phyloP scores from a whole-genome alignment of 2,797 vertebrate genomes.

The Sebastes oblongus region DNA sequence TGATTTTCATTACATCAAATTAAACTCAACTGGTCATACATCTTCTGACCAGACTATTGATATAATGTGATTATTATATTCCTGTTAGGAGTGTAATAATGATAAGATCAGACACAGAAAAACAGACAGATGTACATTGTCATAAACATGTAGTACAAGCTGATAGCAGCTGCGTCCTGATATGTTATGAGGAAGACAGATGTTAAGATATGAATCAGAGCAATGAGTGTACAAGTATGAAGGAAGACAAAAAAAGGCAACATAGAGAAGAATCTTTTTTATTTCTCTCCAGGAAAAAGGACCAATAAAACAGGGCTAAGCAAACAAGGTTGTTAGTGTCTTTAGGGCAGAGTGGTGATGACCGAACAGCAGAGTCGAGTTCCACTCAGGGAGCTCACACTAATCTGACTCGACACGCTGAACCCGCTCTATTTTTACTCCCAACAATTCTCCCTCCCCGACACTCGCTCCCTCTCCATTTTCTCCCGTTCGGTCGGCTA shows the following conservation, averaged over 20 bases:
- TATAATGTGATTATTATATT: conserved; percentile 1
- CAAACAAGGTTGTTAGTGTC: conserved; percentile 71
- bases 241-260: neutral
- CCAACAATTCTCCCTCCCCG: conserved; percentile 32
- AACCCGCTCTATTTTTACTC: conserved; percentile 71
- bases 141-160: neutral
- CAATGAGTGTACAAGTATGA: neutral
- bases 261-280: neutral
- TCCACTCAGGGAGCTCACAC: conserved; percentile 41
- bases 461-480: neutral
- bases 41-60: neutral
- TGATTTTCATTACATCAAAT: conserved; percentile 8
- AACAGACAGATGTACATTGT: neutral
- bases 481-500: neutral
- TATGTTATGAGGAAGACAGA: neutral
- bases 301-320: conserved; percentile 20
- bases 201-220: neutral
- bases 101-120: conserved; percentile 13
- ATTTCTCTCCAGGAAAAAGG: conserved; percentile 47
- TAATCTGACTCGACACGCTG: conserved; percentile 70
- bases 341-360: conserved; percentile 58
- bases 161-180: conserved; percentile 1
- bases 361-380: conserved; percentile 59
- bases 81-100: neutral
- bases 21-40: neutral